These are phyloP conservation scores for Andricus grossulariae DNA, from an alignment of 1,140 invertebrate genomes.

Conservation along the genomic window DNA sequence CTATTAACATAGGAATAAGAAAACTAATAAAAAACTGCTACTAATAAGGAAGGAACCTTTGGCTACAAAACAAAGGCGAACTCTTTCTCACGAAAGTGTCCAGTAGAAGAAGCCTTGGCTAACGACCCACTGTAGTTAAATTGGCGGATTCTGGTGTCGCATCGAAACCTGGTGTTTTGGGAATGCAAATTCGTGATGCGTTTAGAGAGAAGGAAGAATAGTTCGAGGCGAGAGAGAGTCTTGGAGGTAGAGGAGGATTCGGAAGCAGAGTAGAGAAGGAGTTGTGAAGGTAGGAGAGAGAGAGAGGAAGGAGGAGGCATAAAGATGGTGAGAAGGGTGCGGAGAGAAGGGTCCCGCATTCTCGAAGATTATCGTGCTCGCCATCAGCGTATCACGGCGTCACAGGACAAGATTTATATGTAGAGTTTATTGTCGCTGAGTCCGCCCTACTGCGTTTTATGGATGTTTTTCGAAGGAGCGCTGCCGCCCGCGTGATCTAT, in stretches of 20 bases:
- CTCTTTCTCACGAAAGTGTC: slow-evolving; percentile 10
- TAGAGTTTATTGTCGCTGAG: slow-evolving; percentile 77
- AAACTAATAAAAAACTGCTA: too few species aligned
- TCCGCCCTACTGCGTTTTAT: slow-evolving; percentile 77
- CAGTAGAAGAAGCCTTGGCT: neutral
- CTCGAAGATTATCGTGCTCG: slow-evolving; percentile 77
- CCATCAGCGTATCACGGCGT: slow-evolving; percentile 77
- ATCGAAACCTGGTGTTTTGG: slow-evolving; percentile 50
- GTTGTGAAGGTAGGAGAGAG: slow-evolving; percentile 43
- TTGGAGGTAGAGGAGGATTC: slow-evolving; percentile 39
- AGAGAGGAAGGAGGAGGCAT: slow-evolving; percentile 34
- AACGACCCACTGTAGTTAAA: slow-evolving; percentile 15
- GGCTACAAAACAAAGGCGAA: neutral
- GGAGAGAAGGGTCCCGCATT: slow-evolving; percentile 72
- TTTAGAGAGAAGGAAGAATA: slow-evolving; percentile 44
- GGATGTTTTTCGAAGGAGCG: slow-evolving; percentile 76
- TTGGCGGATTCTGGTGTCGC: slow-evolving; percentile 18
- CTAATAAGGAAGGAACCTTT: neutral
- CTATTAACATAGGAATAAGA: too few species aligned
- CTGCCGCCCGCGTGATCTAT: slow-evolving; percentile 76
- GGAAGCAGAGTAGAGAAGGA: slow-evolving; percentile 41
- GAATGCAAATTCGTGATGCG: slow-evolving; percentile 63
- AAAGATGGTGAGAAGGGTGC: slow-evolving; percentile 35
- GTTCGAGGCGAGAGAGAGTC: slow-evolving; percentile 6
- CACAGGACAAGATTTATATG: slow-evolving; percentile 77